Percentiles rank a stretch among this genome's conserved stretches.
Conservation (phyloP, 2,797 vertebrate species). For the Sebastes minor region DNA sequence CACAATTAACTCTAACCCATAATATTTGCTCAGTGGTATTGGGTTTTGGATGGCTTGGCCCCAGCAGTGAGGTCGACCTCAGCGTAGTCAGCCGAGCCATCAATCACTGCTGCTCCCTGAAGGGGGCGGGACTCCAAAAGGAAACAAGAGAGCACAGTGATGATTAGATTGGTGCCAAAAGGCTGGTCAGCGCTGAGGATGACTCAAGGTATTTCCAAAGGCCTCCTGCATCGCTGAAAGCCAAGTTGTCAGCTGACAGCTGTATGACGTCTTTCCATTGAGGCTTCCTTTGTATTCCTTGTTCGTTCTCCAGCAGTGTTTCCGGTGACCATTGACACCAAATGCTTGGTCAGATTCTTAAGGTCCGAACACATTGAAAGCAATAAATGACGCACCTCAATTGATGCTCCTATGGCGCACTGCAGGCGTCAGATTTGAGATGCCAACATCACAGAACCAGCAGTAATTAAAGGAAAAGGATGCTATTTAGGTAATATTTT, state of each 20-base stretch:
- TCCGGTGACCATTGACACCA: neutral
- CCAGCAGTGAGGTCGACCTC: slow-evolving; percentile 51
- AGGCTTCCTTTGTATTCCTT: neutral
- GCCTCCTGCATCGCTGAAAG: neutral
- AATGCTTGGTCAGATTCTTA: neutral
- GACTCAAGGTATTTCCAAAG: neutral
- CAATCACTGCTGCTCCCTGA: slow-evolving; percentile 34
- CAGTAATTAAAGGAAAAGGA: too few relatives aligned
- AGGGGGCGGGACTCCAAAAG: neutral
- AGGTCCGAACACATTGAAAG: neutral
- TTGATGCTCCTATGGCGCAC: neutral
- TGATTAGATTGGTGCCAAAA: slow-evolving; percentile 4
- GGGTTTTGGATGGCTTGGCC: slow-evolving; percentile 61
- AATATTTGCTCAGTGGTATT: slow-evolving; percentile 78
- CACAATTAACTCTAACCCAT: slow-evolving; percentile 78
- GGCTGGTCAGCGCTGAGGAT: neutral
- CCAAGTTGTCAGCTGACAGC: neutral
- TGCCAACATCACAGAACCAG: neutral
- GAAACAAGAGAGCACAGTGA: slow-evolving; percentile 27
- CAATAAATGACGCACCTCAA: neutral
- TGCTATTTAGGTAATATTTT: too few relatives aligned
- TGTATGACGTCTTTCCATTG: neutral
- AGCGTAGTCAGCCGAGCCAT: slow-evolving; percentile 40
- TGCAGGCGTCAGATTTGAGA: neutral
- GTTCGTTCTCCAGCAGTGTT: neutral